Base-by-base conservation (phyloP, 1,140 invertebrate genomes). In the Manduca sexta region DNA sequence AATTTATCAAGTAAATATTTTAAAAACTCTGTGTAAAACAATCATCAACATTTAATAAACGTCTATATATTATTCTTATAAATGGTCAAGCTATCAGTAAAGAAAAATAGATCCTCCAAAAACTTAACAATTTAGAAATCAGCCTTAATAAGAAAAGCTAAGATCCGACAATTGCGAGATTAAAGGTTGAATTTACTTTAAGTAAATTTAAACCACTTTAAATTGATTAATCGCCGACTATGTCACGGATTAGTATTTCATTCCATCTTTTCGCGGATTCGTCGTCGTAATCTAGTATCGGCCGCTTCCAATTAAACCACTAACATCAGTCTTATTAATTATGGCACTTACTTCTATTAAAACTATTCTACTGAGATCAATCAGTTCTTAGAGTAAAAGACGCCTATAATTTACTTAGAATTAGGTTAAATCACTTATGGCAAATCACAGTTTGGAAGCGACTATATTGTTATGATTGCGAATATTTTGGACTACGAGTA, bases 31-130 rank as follows among this genome's bases (percentile, higher is more conserved):
- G 34, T 52, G 52, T 59, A 58, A 69, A 70, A 72, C 49, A 66
- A 64, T 59, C 52, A 72, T 59, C 52, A 72, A 74, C 66, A 74
- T 52, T 55, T 51, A 77, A 35, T 68, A 74, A 59, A 63, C 60
- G 35, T 48, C 38, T 46, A 55, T 56, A 60, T 56, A 59, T 16
- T 42, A 51, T 21, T 55, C 47, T 3, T 52, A 60, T n/a, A 56
- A 61, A 61, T 49, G 56, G 30, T 41, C 21, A 26, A 26, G 21
- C 21, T 5, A 26, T 26, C 21, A 26, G 4, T 26, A 26, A 26
- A 26, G 21, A 26, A 26, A 26, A 5, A 26, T 26, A 26, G 4
- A 26, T 26, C n/a, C n/a, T 26, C 21, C 21, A 26, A 26, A 26
- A 26, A 26, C 21, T 48, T 44, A 12, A 3, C 26, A 47, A 46